Evolutionary conservation across 2,797 vertebrate genomes (phyloP).

Genomic region (Artibeus lituratus): DNA sequence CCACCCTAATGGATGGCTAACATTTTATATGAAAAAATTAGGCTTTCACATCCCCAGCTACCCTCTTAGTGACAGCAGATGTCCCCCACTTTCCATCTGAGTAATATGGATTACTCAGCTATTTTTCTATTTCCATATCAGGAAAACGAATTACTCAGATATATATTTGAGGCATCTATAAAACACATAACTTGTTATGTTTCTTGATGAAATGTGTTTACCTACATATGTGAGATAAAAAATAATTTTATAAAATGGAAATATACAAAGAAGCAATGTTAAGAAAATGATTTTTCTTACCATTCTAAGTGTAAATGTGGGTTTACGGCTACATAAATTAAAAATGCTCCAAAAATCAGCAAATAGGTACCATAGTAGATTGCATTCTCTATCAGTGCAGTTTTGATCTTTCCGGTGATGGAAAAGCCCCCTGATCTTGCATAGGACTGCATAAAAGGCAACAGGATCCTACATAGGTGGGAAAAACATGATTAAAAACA

Average conservation of each 20-base stretch:
- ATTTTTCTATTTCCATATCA: constrained; percentile 31
- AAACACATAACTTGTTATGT: neutral
- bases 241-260: neutral
- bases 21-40: neutral
- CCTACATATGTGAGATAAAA: neutral
- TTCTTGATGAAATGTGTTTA: constrained; percentile 22
- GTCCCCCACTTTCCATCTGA: constrained; percentile 28
- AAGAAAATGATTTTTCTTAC: constrained; percentile 82
- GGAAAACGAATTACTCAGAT: neutral
- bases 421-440: constrained; percentile 97
- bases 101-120: neutral
- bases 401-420: constrained; percentile 96
- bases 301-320: constrained; percentile 92
- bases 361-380: constrained; percentile 98
- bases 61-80: neutral
- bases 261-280: neutral
- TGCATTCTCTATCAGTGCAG: constrained; percentile 96
- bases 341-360: constrained; percentile 96
- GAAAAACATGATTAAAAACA: constrained; percentile 45
- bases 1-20: neutral
- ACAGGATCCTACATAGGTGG: constrained; percentile 87
- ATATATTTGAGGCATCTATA: neutral
- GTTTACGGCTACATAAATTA: constrained; percentile 96
- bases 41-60: neutral
- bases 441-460: constrained; percentile 99